phyloP scores from a whole-genome alignment of 2,113 vertebrate species.

The Bostrychus sinensis region DNA sequence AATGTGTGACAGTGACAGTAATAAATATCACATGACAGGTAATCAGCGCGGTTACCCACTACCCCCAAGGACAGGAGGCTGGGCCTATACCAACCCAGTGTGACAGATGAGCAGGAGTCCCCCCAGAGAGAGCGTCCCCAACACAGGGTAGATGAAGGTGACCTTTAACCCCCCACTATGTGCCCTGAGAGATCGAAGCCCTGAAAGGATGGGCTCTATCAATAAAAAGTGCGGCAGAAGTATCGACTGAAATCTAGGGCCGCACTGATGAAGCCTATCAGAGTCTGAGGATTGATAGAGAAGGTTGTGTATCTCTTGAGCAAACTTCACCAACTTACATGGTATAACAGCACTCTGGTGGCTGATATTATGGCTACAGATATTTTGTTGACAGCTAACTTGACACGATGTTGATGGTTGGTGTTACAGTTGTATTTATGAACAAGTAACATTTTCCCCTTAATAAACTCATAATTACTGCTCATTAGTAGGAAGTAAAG shows the following conservation, averaged over 20 bases:
- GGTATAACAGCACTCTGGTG: neutral
- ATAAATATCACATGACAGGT: conserved; percentile 73
- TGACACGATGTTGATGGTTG: no score
- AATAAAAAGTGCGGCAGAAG: conserved; percentile 29
- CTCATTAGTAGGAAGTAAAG: no score
- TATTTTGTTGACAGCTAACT: no score
- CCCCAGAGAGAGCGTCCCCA: conserved; percentile 1
- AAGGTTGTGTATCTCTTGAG: conserved; percentile 7
- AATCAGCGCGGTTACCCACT: conserved; percentile 51
- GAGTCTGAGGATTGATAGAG: conserved; percentile 27
- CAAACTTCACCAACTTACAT: neutral
- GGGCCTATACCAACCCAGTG: conserved; percentile 19
- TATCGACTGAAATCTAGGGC: conserved; percentile 42
- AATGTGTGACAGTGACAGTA: conserved; percentile 46
- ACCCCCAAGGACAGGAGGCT: conserved; percentile 50
- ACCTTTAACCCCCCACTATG: conserved; percentile 42
- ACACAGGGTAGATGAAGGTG: conserved; percentile 12
- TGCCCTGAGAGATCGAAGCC: conserved; percentile 31
- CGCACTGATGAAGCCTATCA: conserved; percentile 38
- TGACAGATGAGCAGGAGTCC: conserved; percentile 41
- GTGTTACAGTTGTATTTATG: no score
- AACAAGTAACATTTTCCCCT: no score
- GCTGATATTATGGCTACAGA: neutral
- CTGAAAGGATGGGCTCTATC: conserved; percentile 38
- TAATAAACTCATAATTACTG: no score